These are phyloP conservation scores for Epirrita christyi DNA, from an alignment of 2,888 invertebrate species.

Conservation along the genomic window DNA sequence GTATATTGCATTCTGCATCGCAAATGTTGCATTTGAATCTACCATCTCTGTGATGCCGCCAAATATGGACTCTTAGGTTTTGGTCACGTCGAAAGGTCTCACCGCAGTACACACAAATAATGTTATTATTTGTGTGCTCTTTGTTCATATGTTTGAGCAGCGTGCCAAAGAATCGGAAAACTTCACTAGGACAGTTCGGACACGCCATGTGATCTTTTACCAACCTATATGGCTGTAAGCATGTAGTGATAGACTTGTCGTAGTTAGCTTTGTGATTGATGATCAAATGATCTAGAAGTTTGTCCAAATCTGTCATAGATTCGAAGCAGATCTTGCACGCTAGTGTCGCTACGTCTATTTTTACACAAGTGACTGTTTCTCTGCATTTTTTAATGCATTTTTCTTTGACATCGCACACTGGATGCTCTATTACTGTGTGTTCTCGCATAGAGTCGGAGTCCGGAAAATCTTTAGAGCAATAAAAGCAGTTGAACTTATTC, in stretches of 20 bases:
- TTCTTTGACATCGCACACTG: conserved; percentile 68
- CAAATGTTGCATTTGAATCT: conserved; percentile 74
- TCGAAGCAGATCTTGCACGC: conserved; percentile 76
- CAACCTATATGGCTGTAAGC: conserved; percentile 70
- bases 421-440: conserved; percentile 71
- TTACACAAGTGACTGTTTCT: conserved; percentile 75
- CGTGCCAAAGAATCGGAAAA: conserved; percentile 75
- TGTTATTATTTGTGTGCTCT: conserved; percentile 75
- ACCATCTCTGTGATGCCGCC: conserved; percentile 75
- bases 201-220: conserved; percentile 75
- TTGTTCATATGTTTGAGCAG: conserved; percentile 75
- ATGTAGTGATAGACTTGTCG: conserved; percentile 72
- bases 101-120: conserved; percentile 77
- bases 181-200: conserved; percentile 69
- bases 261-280: conserved; percentile 71
- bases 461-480: conserved; percentile 74
- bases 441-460: conserved; percentile 73
- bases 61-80: conserved; percentile 73
- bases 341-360: conserved; percentile 71
- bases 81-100: conserved; percentile 75
- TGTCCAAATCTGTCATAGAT: conserved; percentile 63
- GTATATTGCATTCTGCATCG: conserved; percentile 72
- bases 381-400: conserved; percentile 76
- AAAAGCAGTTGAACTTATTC: conserved; percentile 79
- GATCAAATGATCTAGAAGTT: conserved; percentile 69